These are phyloP conservation scores for Podarcis muralis DNA, from an alignment of 2,113 vertebrate genomes.

Conservation along the genomic window DNA sequence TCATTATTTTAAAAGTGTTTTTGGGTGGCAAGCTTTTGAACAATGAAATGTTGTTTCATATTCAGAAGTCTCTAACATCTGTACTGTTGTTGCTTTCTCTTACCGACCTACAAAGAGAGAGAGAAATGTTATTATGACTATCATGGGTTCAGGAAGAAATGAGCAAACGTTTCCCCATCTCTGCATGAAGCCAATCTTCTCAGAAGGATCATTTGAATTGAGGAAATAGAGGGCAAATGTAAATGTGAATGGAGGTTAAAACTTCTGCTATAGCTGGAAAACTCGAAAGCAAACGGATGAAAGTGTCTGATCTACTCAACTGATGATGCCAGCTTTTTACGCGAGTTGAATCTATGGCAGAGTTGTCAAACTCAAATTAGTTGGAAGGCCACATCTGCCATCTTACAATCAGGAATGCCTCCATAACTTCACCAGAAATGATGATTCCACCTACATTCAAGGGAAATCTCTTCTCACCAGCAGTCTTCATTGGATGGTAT, in stretches of 20 bases:
- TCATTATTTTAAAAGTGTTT: background rate
- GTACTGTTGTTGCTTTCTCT: slow-evolving; percentile 40
- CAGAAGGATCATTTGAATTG: slow-evolving; percentile 79
- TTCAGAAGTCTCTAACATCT: slow-evolving; percentile 28
- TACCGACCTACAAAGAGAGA: slow-evolving; percentile 1
- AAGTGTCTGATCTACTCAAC: slow-evolving; percentile 70
- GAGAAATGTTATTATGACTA: slow-evolving; percentile 70
- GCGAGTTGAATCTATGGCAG: background rate
- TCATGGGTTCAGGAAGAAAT: slow-evolving; percentile 68
- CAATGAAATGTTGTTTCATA: slow-evolving; percentile 15
- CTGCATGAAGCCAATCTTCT: slow-evolving; percentile 81
- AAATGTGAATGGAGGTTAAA: slow-evolving; percentile 79
- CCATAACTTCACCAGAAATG: background rate
- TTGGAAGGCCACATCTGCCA: background rate
- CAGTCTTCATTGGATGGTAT: background rate
- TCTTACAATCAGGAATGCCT: background rate
- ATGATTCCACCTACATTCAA: too few species aligned
- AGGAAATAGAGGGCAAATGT: slow-evolving; percentile 80
- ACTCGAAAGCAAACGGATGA: slow-evolving; percentile 72
- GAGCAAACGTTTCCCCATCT: slow-evolving; percentile 76
- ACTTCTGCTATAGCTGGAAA: slow-evolving; percentile 70
- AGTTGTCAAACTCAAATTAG: background rate
- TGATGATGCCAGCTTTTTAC: slow-evolving; percentile 15
- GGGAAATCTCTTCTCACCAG: too few species aligned
- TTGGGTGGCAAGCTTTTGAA: background rate